Conservation (phyloP, 1,140 invertebrate species). For the Eueides isabella region DNA sequence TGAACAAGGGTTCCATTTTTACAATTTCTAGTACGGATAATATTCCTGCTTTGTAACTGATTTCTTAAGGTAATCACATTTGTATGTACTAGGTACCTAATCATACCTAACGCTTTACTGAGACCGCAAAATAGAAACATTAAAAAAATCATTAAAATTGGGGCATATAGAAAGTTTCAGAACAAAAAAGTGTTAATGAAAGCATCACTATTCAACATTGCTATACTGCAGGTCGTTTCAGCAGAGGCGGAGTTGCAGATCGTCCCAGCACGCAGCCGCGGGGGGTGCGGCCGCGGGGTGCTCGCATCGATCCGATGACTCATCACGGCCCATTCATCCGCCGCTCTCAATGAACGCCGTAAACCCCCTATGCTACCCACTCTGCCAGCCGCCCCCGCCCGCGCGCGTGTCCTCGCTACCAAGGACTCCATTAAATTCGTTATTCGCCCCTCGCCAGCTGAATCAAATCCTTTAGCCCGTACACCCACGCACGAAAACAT, state of each 20-base stretch:
- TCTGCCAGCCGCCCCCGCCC: constrained; percentile 32
- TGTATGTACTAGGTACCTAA: no score
- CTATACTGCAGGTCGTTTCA: constrained; percentile 14
- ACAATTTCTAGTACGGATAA: no score
- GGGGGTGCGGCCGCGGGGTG: constrained; percentile 36
- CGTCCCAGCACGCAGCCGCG: constrained; percentile 48
- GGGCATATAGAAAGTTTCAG: neutral
- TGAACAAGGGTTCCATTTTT: no score
- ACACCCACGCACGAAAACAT: constrained; percentile 55
- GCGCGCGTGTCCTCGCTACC: constrained; percentile 56
- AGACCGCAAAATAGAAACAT: neutral
- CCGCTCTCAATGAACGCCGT: constrained; percentile 75
- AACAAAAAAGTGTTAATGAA: constrained; percentile 7
- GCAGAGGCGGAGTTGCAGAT: constrained; percentile 38
- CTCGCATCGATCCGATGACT: constrained; percentile 73
- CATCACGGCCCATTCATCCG: constrained; percentile 76
- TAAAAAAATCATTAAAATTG: constrained; percentile 2
- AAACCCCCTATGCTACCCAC: constrained; percentile 31
- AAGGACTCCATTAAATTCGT: constrained; percentile 69
- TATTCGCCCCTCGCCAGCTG: constrained; percentile 53
- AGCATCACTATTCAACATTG: neutral
- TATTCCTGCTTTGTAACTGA: no score
- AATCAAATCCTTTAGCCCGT: constrained; percentile 59
- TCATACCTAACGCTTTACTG: no score
- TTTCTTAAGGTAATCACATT: no score